Base-by-base conservation (phyloP, 2,797 vertebrate species). In the Chelon labrosus region DNA sequence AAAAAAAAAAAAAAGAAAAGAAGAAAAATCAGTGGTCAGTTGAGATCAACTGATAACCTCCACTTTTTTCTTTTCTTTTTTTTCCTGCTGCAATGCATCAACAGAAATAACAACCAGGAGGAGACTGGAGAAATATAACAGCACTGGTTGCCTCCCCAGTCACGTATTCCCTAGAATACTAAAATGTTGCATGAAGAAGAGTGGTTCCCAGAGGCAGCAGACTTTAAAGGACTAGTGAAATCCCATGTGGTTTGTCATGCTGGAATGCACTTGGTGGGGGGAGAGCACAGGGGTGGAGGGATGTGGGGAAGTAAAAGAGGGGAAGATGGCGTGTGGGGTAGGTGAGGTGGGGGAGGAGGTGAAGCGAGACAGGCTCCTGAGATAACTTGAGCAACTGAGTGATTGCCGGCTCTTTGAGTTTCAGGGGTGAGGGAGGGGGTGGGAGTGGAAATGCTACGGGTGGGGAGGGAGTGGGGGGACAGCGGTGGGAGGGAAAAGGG, bases 181-280 rank as follows among this genome's bases (percentile, higher is more conserved):
- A 93, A 94, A 93, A 93, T 84, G 88, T 86, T 86, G 92, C 91
- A 90, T 78, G 85, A 91, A 89, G 90, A 93, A 90, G 85, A 91
- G 91, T 77, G 88, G 77, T 91, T 94, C 94, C 93, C 90, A 93
- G 89, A 93, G 92, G 92, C 89, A 89, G 91, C 86, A 87, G 90
- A 92, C 91, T 94, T 94, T 94, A 93, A 94, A 95, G 92, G 91
- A 90, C 91, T 88, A 86, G 83, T 87, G 90, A 94, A 93, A 94
- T 94, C 93, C 93, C 92, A 85, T 91, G 93, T 90, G 92, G 93
- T 93, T 94, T 94, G 92, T 94, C 93, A 94, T 88, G 92, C 91
- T 91, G 90, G 89, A 93, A 94, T 91, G 90, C 92, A 89, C 83
- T 80, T 73, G 65, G 78, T 49, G 58, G 39, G 65, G 14, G 19